A percentile compares a stretch with the other conserved stretches of the same genome.
These are phyloP conservation scores for Cebus imitator DNA, from an alignment of 2,113 vertebrate species.

Conservation along the genomic window DNA sequence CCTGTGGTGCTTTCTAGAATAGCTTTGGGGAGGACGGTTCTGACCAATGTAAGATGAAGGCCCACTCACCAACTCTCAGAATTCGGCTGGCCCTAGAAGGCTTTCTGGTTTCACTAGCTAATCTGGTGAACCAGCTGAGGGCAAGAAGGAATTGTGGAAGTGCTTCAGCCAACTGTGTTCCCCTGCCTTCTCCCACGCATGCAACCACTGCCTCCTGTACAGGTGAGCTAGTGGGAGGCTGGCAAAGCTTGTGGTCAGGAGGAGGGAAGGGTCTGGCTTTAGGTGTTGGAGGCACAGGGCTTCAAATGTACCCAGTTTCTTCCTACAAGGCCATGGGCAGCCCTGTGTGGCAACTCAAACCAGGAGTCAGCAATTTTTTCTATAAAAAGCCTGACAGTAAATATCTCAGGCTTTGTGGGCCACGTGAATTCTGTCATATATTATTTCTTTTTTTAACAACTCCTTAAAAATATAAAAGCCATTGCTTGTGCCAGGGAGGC, in stretches of 20 bases:
- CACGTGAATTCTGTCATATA: not conserved
- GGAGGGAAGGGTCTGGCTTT: not conserved
- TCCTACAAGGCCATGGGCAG: not conserved
- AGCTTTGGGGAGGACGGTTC: not conserved
- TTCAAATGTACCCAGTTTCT: not conserved
- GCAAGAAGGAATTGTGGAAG: too few relatives aligned
- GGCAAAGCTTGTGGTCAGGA: not conserved
- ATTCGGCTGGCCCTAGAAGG: fast-evolving
- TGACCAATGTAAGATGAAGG: not conserved
- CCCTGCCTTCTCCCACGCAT: fast-evolving
- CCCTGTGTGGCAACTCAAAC: not conserved
- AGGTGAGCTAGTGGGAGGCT: not conserved
- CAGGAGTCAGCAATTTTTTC: not conserved
- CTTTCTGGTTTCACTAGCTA: not conserved
- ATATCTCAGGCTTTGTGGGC: not conserved
- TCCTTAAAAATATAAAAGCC: not conserved
- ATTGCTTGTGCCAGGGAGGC: too few relatives aligned
- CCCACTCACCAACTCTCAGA: not conserved
- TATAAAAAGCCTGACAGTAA: not conserved
- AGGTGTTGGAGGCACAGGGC: not conserved
- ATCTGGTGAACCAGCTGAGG: not conserved
- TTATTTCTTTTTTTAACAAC: not conserved
- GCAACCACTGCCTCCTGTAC: fast-evolving
- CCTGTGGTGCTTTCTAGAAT: not conserved
- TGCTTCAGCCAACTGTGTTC: not conserved